phyloP scores from a whole-genome alignment of 2,113 vertebrate species.

The Malurus cyaneus region DNA sequence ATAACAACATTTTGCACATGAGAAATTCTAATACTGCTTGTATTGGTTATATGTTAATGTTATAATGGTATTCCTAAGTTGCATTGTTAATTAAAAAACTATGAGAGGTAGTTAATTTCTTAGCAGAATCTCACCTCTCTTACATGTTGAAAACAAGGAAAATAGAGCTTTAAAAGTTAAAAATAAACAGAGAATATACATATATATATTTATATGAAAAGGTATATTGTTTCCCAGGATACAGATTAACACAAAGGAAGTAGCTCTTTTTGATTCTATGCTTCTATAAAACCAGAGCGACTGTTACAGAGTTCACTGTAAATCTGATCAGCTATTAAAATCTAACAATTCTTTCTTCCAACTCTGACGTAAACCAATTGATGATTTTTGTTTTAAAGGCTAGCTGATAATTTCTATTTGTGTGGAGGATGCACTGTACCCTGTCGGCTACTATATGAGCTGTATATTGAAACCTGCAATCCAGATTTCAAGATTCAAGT shows the following conservation, averaged over 20 bases:
- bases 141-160: not conserved
- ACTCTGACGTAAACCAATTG: not conserved
- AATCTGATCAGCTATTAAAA: not conserved
- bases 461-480: conserved; percentile 67
- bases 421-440: conserved; percentile 65
- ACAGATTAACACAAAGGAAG: not conserved
- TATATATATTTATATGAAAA: not conserved
- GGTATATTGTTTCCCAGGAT: not conserved
- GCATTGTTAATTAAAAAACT: not conserved
- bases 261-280: not conserved
- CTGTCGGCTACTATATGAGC: conserved; percentile 64
- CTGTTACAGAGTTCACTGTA: not conserved
- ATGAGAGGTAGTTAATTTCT: not conserved
- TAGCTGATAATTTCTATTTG: conserved; percentile 73
- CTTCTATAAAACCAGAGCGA: not conserved
- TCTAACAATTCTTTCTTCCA: not conserved
- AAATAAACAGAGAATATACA: not conserved
- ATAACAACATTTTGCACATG: not conserved
- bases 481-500: conserved; percentile 44
- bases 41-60: not conserved
- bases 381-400: conserved; percentile 52
- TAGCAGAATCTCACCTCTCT: not conserved
- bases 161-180: not conserved
- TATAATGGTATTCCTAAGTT: not conserved
- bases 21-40: not conserved